Conservation (phyloP, 92 coral and sea anemone genomes). For the Zoanthus sansibaricus region DNA sequence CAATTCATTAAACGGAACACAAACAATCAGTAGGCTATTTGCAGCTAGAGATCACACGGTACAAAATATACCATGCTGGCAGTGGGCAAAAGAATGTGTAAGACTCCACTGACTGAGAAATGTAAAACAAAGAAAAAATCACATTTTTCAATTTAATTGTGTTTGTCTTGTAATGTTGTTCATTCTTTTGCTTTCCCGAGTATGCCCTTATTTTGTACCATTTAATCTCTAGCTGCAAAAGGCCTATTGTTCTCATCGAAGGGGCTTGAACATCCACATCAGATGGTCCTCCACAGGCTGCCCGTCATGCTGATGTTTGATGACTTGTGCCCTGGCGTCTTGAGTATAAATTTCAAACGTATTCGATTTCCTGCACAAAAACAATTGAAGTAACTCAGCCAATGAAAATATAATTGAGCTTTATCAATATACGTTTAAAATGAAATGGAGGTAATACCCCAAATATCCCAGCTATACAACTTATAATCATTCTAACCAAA, state of each 20-base stretch:
- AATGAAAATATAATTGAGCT: not conserved
- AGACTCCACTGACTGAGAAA: too few relatives aligned
- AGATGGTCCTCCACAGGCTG: slow-evolving; percentile 59
- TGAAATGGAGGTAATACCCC: too few relatives aligned
- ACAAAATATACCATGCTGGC: not conserved
- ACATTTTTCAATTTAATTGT: too few relatives aligned
- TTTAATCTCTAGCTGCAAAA: too few relatives aligned
- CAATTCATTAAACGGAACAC: slow-evolving; percentile 6
- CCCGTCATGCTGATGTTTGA: slow-evolving; percentile 66
- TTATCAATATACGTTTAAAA: too few relatives aligned
- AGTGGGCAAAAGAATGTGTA: not conserved
- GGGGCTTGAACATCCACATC: slow-evolving; percentile 65
- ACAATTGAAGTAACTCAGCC: not conserved
- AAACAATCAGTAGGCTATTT: not conserved
- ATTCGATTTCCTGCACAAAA: slow-evolving; percentile 58
- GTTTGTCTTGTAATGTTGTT: too few relatives aligned
- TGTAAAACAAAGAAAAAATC: not conserved
- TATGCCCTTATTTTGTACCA: too few relatives aligned
- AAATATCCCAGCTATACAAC: too few relatives aligned
- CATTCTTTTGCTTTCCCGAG: too few relatives aligned
- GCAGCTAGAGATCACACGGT: not conserved
- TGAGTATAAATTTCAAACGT: slow-evolving; percentile 65
- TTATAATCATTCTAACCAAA: too few relatives aligned
- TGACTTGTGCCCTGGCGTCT: slow-evolving; percentile 64
- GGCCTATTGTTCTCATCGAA: slow-evolving; percentile 20